Evolutionary conservation across 2,888 invertebrate species (phyloP).

Genomic region (Hetaerina titia): DNA sequence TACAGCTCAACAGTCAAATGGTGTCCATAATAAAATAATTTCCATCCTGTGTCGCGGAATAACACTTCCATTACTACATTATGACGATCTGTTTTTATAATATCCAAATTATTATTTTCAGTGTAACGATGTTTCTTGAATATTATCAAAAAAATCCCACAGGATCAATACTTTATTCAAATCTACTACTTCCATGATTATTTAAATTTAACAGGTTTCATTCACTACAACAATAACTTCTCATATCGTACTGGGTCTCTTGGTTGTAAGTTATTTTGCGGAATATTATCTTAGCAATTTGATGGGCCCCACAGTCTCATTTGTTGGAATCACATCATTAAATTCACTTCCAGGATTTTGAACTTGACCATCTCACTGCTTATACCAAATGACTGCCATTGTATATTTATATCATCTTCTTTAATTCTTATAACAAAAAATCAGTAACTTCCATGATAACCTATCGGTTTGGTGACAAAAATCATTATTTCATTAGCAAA

Average conservation of each 20-base stretch:
- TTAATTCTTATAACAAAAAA: not conserved
- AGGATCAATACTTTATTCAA: too few relatives aligned
- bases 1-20: not conserved
- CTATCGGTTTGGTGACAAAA: not conserved
- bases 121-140: too few relatives aligned
- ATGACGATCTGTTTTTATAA: too few relatives aligned
- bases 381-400: not conserved
- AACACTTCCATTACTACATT: not conserved
- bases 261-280: not conserved
- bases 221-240: not conserved
- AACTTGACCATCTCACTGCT: not conserved
- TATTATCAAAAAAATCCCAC: too few relatives aligned
- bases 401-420: not conserved
- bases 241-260: not conserved
- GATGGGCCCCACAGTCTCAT: not conserved
- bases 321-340: not conserved
- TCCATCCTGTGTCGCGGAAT: not conserved
- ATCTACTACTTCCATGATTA: too few relatives aligned
- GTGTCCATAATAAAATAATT: not conserved
- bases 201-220: too few relatives aligned
- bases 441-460: not conserved
- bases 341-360: not conserved
- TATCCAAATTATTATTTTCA: too few relatives aligned
- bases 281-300: not conserved
- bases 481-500: not conserved